Percentiles rank a stretch among this genome's conserved stretches.
Conservation (phyloP, 1,140 invertebrate species). For the Trichomalopsis sarcophagae region DNA sequence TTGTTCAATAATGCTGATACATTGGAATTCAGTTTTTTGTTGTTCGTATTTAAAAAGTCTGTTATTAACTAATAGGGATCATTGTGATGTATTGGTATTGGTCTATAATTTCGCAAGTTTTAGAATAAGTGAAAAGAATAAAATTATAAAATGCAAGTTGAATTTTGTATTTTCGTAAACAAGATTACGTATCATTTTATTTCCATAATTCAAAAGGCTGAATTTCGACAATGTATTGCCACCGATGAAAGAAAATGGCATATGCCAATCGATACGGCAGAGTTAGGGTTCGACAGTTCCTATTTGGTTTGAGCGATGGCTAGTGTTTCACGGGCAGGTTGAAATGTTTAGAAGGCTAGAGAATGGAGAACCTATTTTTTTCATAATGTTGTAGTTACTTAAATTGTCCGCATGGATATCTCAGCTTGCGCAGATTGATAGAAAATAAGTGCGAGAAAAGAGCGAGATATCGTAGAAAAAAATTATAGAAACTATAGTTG, state of each 20-base stretch:
- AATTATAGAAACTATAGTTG: background rate
- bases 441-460: background rate
- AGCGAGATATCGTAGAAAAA: background rate
- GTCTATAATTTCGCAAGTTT: background rate
- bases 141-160: background rate
- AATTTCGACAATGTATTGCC: background rate
- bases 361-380: slow-evolving; percentile 36
- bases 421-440: background rate
- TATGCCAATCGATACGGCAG: background rate
- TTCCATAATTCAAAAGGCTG: background rate
- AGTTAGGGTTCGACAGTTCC: slow-evolving; percentile 40
- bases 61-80: too few relatives aligned
- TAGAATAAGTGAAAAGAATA: background rate
- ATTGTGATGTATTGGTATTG: background rate
- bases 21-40: slow-evolving; percentile 17
- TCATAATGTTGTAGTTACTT: slow-evolving; percentile 28
- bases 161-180: slow-evolving; percentile 6
- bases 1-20: background rate
- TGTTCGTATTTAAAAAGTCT: background rate
- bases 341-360: background rate
- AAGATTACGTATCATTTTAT: background rate
- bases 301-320: slow-evolving; percentile 11
- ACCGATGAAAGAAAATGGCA: background rate
- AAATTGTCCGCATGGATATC: background rate
- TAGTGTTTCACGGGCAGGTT: background rate